Evolutionary conservation across 2,888 invertebrate genomes (phyloP).

Genomic region (Conomelus anceps): DNA sequence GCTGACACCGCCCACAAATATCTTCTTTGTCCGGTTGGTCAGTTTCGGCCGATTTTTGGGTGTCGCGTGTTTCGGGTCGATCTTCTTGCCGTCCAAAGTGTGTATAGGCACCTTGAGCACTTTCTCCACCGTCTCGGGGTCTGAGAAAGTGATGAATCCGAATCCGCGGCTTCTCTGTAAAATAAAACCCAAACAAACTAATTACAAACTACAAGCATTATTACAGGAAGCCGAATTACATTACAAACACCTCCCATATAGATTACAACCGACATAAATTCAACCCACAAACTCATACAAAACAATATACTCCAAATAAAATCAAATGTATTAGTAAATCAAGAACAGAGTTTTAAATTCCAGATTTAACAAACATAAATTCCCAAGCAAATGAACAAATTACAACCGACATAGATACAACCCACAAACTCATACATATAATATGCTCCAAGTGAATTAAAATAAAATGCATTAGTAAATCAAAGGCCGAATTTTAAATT

Average conservation of each 20-base stretch:
- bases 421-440: no score
- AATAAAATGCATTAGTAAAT: no score
- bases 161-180: conserved; percentile 89
- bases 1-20: conserved; percentile 86
- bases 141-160: conserved; percentile 89
- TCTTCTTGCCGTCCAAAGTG: conserved; percentile 87
- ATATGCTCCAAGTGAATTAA: no score
- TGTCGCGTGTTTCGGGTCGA: conserved; percentile 89
- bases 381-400: neutral
- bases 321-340: no score
- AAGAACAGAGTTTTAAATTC: no score
- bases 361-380: neutral
- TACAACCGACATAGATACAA: no score
- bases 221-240: neutral
- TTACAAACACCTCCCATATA: neutral
- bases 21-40: conserved; percentile 84
- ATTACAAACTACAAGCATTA: neutral
- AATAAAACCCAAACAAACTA: conserved; percentile 33
- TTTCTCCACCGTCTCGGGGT: conserved; percentile 83
- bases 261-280: neutral
- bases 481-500: no score
- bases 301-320: neutral
- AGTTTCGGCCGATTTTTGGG: conserved; percentile 81
- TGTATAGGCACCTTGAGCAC: conserved; percentile 85
- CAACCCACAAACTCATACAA: neutral